Percentiles rank a stretch among this genome's conserved stretches.
phyloP scores from a whole-genome alignment of 2,888 invertebrate species.

The Pilophorus perplexus region DNA sequence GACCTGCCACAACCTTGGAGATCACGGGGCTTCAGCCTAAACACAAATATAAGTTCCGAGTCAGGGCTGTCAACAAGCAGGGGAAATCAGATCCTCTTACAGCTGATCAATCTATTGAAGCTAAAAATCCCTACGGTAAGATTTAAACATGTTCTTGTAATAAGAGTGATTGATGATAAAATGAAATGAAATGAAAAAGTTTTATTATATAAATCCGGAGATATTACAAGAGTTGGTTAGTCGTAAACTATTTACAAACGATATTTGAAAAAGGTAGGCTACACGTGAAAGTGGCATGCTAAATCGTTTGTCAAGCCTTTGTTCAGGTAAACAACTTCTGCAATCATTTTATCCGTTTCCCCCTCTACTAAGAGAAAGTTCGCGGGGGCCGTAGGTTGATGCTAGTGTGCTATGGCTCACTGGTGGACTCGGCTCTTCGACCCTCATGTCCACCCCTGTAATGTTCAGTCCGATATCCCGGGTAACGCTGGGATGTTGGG shows the following conservation, averaged over 20 bases:
- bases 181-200: conserved; percentile 4
- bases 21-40: conserved; percentile 87
- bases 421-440: no score
- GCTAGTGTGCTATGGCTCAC: no score
- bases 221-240: no score
- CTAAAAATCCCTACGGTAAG: conserved; percentile 94
- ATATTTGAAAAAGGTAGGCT: no score
- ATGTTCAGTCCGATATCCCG: no score
- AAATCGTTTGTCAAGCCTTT: neutral
- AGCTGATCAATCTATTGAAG: conserved; percentile 80
- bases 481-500: no score
- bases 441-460: no score
- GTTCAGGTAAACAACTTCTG: conserved; percentile 5
- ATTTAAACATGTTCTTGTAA: conserved; percentile 4
- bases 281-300: no score
- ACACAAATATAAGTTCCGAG: conserved; percentile 96
- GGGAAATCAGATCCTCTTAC: conserved; percentile 94
- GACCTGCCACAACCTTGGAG: conserved; percentile 70
- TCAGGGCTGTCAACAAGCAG: conserved; percentile 93
- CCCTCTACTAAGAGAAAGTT: no score
- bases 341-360: neutral
- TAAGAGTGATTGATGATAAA: neutral
- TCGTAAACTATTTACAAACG: no score
- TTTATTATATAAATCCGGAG: no score
- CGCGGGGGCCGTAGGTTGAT: no score